Evolutionary conservation across 1,140 invertebrate genomes (phyloP).

Genomic region (Drosophila bocki): DNA sequence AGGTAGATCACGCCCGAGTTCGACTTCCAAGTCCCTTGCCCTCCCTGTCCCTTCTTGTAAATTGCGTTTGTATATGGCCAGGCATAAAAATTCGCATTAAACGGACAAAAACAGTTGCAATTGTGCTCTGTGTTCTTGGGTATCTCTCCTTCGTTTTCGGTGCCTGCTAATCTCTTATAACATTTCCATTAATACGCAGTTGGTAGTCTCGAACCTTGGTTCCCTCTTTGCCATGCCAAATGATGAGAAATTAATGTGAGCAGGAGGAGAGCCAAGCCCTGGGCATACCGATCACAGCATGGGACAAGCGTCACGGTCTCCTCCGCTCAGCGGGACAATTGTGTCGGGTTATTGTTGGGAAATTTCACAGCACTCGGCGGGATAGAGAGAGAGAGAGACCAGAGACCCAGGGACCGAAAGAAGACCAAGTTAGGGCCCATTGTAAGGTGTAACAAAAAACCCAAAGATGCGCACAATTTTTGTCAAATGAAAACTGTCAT

Average conservation of each 20-base stretch:
- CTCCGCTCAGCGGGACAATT: constrained; percentile 68
- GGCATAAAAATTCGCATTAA: constrained; percentile 79
- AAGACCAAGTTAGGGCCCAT: constrained; percentile 37
- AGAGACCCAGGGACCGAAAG: not conserved
- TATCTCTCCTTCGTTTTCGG: constrained; percentile 20
- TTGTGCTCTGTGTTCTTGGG: constrained; percentile 55
- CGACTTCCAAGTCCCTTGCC: constrained; percentile 1
- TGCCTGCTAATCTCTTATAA: constrained; percentile 77
- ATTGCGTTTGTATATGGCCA: constrained; percentile 62
- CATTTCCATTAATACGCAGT: constrained; percentile 81
- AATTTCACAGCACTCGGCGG: constrained; percentile 76
- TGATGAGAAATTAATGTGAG: constrained; percentile 83
- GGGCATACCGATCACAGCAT: constrained; percentile 58
- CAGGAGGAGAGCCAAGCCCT: constrained; percentile 47
- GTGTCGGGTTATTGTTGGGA: constrained; percentile 72
- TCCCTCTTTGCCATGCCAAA: constrained; percentile 53
- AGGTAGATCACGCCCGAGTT: constrained; percentile 72
- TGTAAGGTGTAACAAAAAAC: constrained; percentile 82
- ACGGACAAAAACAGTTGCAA: constrained; percentile 73
- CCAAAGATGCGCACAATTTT: constrained; percentile 71
- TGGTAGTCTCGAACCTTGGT: constrained; percentile 51
- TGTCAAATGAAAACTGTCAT: constrained; percentile 76
- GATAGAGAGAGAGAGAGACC: not conserved
- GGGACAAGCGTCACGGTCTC: constrained; percentile 66
- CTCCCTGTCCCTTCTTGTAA: constrained; percentile 27